These are phyloP conservation scores for Eupithecia vulgata DNA, from an alignment of 2,888 invertebrate genomes.

Conservation along the genomic window DNA sequence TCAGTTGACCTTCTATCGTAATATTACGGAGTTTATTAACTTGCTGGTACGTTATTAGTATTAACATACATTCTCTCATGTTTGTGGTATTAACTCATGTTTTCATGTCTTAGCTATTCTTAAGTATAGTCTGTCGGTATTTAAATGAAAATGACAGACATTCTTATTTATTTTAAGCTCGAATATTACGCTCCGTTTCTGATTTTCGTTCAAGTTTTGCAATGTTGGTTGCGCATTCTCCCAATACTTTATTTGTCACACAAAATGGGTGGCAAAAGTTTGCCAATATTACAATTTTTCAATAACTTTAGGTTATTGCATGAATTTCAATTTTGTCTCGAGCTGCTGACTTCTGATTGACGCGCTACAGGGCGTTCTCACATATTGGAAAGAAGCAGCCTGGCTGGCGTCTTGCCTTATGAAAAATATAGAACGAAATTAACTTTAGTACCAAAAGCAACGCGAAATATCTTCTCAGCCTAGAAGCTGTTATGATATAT, in stretches of 20 bases:
- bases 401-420: constrained; percentile 13
- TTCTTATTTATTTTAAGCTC: background rate
- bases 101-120: background rate
- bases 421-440: constrained; percentile 27
- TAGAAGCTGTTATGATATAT: too few relatives aligned
- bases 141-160: background rate
- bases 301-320: constrained; percentile 3
- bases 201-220: background rate
- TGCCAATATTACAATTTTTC: constrained; percentile 7
- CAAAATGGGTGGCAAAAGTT: background rate
- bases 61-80: constrained; percentile 15
- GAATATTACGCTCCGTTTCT: background rate
- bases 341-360: constrained; percentile 18
- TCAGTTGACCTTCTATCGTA: constrained; percentile 27
- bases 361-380: constrained; percentile 26
- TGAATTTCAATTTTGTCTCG: constrained; percentile 36
- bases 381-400: constrained; percentile 23
- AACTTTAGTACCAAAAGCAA: constrained; percentile 4
- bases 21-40: constrained; percentile 31
- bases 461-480: background rate
- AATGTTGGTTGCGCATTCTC: background rate
- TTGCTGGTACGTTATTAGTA: constrained; percentile 19
- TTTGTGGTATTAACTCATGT: background rate
- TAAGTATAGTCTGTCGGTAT: background rate
- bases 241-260: background rate